Percentiles rank a stretch among this genome's conserved stretches.
phyloP scores from a whole-genome alignment of 2,888 invertebrate species.

The Leptothorax acervorum region DNA sequence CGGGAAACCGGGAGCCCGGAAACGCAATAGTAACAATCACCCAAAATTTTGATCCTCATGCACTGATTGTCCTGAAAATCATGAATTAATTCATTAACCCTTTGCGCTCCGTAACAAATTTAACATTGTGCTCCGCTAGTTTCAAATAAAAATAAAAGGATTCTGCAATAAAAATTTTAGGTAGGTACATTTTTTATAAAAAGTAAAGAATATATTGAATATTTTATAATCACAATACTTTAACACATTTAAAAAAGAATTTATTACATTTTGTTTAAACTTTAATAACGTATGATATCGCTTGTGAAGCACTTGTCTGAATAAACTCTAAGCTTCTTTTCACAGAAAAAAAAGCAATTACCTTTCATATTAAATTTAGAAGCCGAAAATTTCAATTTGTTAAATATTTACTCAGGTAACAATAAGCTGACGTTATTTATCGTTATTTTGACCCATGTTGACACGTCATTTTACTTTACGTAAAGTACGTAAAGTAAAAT shows the following conservation, averaged over 20 bases:
- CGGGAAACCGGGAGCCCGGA: slow-evolving; percentile 96
- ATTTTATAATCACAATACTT: background rate
- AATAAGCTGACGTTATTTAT: background rate
- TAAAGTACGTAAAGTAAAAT: too few relatives aligned
- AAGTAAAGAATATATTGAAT: background rate
- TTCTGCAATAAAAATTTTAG: background rate
- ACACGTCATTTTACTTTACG: too few relatives aligned
- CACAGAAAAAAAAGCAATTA: background rate
- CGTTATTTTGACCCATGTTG: too few relatives aligned
- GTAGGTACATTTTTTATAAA: background rate
- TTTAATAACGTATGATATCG: too few relatives aligned
- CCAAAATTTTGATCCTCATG: slow-evolving; percentile 97
- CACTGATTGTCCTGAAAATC: slow-evolving; percentile 95
- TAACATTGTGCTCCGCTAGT: background rate
- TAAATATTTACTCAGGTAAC: background rate
- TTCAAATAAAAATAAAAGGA: background rate
- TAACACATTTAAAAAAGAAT: background rate
- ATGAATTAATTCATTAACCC: background rate
- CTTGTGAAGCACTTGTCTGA: too few relatives aligned
- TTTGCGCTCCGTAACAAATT: background rate
- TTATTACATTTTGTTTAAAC: background rate
- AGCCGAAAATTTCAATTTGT: background rate
- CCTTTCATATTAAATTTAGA: background rate
- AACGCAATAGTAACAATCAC: slow-evolving; percentile 98
- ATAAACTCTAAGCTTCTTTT: background rate